Percentiles rank a stretch among this genome's conserved stretches.
phyloP scores from a whole-genome alignment of 2,113 vertebrate species.

The Falcunculus frontatus region DNA sequence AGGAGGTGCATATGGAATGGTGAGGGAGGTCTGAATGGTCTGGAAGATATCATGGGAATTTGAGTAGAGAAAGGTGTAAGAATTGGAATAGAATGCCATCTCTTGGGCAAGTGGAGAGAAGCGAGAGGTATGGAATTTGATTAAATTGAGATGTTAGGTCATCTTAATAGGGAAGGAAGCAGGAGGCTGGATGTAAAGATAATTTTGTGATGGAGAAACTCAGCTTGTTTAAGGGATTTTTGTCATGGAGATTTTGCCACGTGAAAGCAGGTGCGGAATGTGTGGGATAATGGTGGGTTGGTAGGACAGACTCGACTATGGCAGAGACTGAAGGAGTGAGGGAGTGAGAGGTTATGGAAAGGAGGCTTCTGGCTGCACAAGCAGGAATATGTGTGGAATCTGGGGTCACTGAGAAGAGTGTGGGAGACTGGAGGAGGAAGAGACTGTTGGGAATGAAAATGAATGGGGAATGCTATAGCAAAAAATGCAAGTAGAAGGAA shows the following conservation, averaged over 20 bases:
- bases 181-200: background rate
- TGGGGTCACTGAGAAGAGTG: background rate
- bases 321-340: background rate
- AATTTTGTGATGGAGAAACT: background rate
- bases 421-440: background rate
- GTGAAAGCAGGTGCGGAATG: background rate
- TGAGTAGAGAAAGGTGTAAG: background rate
- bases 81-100: background rate
- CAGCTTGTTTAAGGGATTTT: background rate
- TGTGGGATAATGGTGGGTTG: background rate
- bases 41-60: background rate
- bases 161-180: background rate
- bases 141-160: background rate
- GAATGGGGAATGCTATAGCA: background rate
- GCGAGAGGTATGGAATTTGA: background rate
- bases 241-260: background rate
- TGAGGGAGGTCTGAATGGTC: background rate
- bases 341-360: background rate
- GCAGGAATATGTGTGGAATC: background rate
- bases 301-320: fast-evolving
- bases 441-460: background rate
- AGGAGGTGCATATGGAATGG: background rate
- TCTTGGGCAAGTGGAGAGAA: background rate
- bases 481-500: background rate
- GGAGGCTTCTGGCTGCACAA: background rate